Evolutionary conservation across 2,113 vertebrate species (phyloP).

Genomic region (Thunnus thynnus): DNA sequence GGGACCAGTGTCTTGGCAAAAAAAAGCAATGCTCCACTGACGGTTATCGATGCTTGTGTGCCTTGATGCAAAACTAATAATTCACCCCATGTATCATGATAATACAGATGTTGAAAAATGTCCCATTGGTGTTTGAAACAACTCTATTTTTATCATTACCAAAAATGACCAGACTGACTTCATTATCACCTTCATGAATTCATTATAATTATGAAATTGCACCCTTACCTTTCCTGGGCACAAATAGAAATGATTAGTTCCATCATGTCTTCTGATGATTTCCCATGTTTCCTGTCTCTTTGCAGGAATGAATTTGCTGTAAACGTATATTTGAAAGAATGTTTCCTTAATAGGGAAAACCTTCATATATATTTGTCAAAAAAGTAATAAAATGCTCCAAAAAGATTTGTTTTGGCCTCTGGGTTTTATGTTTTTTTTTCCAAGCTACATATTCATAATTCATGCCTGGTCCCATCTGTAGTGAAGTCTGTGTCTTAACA

Average conservation of each 20-base stretch:
- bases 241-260: slow-evolving; percentile 76
- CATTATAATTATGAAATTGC: slow-evolving; percentile 60
- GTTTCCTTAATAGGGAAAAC: slow-evolving; percentile 82
- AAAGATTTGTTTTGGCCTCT: slow-evolving; percentile 53
- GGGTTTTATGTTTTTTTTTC: background rate
- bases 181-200: slow-evolving; percentile 57
- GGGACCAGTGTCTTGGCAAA: slow-evolving; percentile 86
- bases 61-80: slow-evolving; percentile 84
- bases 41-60: slow-evolving; percentile 85
- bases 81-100: slow-evolving; percentile 69
- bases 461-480: background rate
- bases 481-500: slow-evolving; percentile 25
- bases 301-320: slow-evolving; percentile 83
- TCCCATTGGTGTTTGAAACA: slow-evolving; percentile 77
- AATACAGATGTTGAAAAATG: slow-evolving; percentile 67
- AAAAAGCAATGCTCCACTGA: slow-evolving; percentile 67
- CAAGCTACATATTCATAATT: background rate
- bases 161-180: slow-evolving; percentile 56
- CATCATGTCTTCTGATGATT: slow-evolving; percentile 75
- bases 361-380: slow-evolving; percentile 89
- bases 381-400: slow-evolving; percentile 85
- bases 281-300: slow-evolving; percentile 77
- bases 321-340: slow-evolving; percentile 84
- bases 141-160: slow-evolving; percentile 59
- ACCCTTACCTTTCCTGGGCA: slow-evolving; percentile 76